phyloP scores from a whole-genome alignment of 2,797 vertebrate species.

The Anguilla anguilla region DNA sequence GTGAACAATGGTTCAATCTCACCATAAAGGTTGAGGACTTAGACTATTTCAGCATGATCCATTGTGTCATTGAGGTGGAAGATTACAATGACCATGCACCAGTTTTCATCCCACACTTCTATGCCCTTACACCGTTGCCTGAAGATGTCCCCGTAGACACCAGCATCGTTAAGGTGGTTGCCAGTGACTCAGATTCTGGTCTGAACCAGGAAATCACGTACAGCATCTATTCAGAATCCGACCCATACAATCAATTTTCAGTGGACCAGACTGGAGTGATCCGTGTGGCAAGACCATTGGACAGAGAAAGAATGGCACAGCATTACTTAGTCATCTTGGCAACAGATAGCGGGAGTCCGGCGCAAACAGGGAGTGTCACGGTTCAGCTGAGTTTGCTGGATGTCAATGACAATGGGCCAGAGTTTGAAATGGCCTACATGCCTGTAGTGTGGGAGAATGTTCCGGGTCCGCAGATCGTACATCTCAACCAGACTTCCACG shows the following conservation, averaged over 20 bases:
- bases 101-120: constrained; percentile 79
- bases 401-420: constrained; percentile 86
- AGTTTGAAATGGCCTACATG: constrained; percentile 78
- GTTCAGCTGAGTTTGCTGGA: constrained; percentile 81
- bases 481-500: constrained; percentile 78
- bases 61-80: constrained; percentile 84
- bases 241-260: constrained; percentile 75
- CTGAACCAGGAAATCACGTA: constrained; percentile 82
- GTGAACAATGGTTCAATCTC: constrained; percentile 85
- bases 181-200: constrained; percentile 84
- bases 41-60: constrained; percentile 80
- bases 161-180: constrained; percentile 75
- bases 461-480: constrained; percentile 73
- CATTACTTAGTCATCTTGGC: constrained; percentile 81
- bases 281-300: constrained; percentile 74
- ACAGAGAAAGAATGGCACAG: constrained; percentile 75
- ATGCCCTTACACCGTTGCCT: constrained; percentile 73
- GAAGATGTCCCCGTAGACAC: constrained; percentile 80
- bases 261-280: constrained; percentile 78
- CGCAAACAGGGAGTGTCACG: constrained; percentile 77
- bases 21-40: constrained; percentile 84
- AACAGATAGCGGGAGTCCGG: constrained; percentile 78
- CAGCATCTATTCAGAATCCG: constrained; percentile 76
- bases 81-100: constrained; percentile 87
- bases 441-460: constrained; percentile 86